Percentiles rank a stretch among this genome's conserved stretches.
Evolutionary conservation across 2,113 vertebrate species (phyloP).

Genomic region (Podilymbus podiceps): DNA sequence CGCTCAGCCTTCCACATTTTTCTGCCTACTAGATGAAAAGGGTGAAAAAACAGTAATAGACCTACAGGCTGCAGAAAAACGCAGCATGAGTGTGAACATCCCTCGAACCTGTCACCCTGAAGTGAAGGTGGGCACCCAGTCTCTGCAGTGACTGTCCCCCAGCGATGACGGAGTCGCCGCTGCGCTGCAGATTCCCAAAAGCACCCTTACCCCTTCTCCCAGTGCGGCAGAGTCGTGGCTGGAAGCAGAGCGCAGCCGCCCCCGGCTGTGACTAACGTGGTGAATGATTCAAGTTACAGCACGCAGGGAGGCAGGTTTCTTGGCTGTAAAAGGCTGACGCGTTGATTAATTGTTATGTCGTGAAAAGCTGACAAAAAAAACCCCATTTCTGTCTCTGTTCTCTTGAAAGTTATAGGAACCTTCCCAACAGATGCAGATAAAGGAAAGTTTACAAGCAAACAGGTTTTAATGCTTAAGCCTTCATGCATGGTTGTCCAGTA

Average conservation of each 20-base stretch:
- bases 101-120: neutral
- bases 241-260: neutral
- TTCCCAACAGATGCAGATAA: neutral
- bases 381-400: neutral
- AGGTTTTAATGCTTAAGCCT: neutral
- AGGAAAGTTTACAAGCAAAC: neutral
- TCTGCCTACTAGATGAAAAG: neutral
- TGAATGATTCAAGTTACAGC: conserved; percentile 29
- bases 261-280: neutral
- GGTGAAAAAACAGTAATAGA: neutral
- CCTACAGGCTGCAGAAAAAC: neutral
- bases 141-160: neutral
- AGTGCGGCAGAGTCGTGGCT: accelerated
- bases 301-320: conserved; percentile 15
- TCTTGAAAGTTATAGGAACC: neutral
- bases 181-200: neutral
- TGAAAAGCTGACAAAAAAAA: neutral
- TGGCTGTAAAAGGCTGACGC: conserved; percentile 46
- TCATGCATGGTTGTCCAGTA: accelerated
- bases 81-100: neutral
- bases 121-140: neutral
- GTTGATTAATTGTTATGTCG: neutral
- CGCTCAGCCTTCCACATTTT: neutral
- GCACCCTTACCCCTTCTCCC: neutral
- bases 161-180: accelerated